Evolutionary conservation across 2,113 vertebrate species (phyloP).

Genomic region (Sebastes schlegelii): DNA sequence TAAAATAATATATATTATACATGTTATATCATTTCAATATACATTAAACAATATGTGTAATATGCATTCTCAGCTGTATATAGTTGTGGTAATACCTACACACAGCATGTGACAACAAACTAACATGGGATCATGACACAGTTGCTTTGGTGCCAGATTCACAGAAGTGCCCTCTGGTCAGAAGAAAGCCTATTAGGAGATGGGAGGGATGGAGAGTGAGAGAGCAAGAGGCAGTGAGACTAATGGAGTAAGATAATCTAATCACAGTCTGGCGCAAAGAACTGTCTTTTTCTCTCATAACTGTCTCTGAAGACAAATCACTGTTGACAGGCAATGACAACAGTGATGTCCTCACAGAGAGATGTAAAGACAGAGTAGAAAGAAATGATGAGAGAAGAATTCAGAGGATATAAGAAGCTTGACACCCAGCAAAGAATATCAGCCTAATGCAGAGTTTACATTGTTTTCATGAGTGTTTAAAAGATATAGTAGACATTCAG

Average conservation of each 20-base stretch:
- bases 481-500: neutral
- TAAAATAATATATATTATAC: neutral
- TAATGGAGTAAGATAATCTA: constrained; percentile 37
- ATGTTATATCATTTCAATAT: neutral
- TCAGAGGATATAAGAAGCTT: neutral
- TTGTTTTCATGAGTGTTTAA: neutral
- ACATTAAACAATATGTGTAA: neutral
- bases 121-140: constrained; percentile 50
- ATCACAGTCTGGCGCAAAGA: constrained; percentile 12
- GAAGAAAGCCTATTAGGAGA: constrained; percentile 75
- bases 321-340: neutral
- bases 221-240: constrained; percentile 39
- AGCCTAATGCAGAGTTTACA: neutral
- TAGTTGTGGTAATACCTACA: neutral
- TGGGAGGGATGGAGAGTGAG: constrained; percentile 21
- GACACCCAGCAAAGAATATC: constrained; percentile 1
- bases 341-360: neutral
- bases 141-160: constrained; percentile 31
- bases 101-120: constrained; percentile 30
- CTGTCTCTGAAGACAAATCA: neutral
- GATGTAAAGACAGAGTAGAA: neutral
- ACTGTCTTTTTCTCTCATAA: constrained; percentile 16
- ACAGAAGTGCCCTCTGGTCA: constrained; percentile 50
- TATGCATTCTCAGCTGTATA: neutral
- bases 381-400: neutral